Evolutionary conservation across 2,888 invertebrate genomes (phyloP), one percentile per base, ranked within the genome.

Genomic region (Calameuta pallipes): DNA sequence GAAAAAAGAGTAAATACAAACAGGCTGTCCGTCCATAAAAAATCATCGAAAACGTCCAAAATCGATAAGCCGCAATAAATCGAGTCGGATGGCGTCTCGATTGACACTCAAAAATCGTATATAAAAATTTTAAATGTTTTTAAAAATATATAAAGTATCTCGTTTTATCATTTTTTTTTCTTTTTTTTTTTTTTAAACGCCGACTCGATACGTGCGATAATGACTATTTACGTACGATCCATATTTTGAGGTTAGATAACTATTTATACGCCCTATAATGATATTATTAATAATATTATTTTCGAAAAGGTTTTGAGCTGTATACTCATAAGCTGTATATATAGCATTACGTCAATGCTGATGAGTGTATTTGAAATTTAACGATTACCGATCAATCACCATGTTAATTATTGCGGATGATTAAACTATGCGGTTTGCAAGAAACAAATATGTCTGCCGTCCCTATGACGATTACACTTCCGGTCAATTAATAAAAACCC

Each of bases 211-310:
- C 23, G 9, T 9, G 56, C 56, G 56, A 34, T 69, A 77, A 78
- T 74, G 56, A 56, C 76, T 80, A 74, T 81, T 80, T 82, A 82
- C 79, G 75, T 77, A 77, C 78, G 80, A 79, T 77, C 75, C 70
- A 78, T 76, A 78, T 77, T 79, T 82, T 78, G 70, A 75, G 41
- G 76, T 75, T 82, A 82, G 80, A 82, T 80, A 81, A 82, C 79
- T 83, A 82, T 83, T 83, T 82, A 82, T 82, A 82, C 81, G 68
- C 78, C 80, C 78, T 77, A 79, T 78, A 82, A 76, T 79, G 75
- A 77, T 75, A 76, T 77, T 68, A 78, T 37, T 41, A 77, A 76
- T 81, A 74, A 76, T 77, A 80, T 77, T 78, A 80, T 80, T 79
- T 80, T 77, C 78, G 69, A 56, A 56, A 37, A 15, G 15, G 37